Evolutionary conservation across 2,113 vertebrate genomes (phyloP).

Genomic region (Embiotoca jacksoni): DNA sequence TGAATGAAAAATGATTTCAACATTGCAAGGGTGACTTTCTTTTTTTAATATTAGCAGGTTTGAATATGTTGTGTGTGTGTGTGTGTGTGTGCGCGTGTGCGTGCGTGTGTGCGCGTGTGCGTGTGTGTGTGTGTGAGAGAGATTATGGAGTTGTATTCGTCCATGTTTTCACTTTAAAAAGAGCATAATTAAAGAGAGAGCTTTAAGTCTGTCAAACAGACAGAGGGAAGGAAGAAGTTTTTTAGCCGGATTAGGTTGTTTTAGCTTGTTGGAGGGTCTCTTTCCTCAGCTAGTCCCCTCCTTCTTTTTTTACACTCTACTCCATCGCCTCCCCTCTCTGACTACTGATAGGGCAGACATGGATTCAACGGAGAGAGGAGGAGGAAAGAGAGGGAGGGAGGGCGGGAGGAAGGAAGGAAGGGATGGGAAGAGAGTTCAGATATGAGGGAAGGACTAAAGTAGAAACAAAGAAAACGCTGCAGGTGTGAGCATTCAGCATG

Average conservation of each 20-base stretch:
- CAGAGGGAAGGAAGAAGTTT: not conserved
- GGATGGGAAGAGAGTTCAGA: slow-evolving; percentile 48
- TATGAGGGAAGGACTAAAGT: slow-evolving; percentile 50
- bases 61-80: not conserved
- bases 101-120: not conserved
- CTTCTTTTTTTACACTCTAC: slow-evolving; percentile 39
- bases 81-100: not conserved
- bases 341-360: slow-evolving; percentile 72
- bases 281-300: slow-evolving; percentile 51
- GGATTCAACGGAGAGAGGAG: slow-evolving; percentile 66
- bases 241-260: not conserved
- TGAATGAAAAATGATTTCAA: not conserved
- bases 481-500: slow-evolving; percentile 58
- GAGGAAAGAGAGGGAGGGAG: slow-evolving; percentile 35
- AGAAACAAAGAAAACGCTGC: slow-evolving; percentile 70
- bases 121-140: not conserved
- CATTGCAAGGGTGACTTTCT: not conserved
- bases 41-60: not conserved
- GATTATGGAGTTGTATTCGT: not conserved
- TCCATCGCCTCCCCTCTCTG: slow-evolving; percentile 50
- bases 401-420: slow-evolving; percentile 27
- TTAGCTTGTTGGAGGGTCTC: not conserved
- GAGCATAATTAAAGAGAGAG: not conserved
- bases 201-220: not conserved
- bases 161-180: not conserved